These are phyloP conservation scores for Rhinoderma darwinii DNA, from an alignment of 2,113 vertebrate species.

Conservation along the genomic window DNA sequence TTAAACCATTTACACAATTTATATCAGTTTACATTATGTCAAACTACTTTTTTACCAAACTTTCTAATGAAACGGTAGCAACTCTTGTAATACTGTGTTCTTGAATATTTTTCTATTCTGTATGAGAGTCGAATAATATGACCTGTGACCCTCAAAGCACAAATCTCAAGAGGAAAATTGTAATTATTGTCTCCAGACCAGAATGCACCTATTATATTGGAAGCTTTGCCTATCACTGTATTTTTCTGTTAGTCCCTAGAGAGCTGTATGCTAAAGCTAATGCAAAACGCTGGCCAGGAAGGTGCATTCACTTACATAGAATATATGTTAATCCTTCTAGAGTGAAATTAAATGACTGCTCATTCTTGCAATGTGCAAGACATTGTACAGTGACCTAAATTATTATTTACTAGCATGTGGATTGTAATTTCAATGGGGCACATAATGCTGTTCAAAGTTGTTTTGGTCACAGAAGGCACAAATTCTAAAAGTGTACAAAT, in stretches of 20 bases:
- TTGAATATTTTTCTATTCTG: background rate
- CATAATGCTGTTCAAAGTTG: background rate
- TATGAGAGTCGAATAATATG: background rate
- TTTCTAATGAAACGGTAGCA: background rate
- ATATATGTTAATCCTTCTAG: background rate
- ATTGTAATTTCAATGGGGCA: background rate
- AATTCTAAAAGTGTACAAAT: too few species aligned
- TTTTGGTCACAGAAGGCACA: background rate
- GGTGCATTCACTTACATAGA: background rate
- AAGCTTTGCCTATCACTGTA: background rate
- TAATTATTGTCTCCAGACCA: background rate
- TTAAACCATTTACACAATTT: background rate
- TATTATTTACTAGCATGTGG: background rate
- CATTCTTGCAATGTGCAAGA: background rate
- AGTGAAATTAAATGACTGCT: background rate
- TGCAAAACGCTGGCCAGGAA: background rate
- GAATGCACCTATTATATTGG: conserved; percentile 14
- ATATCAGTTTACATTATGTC: background rate
- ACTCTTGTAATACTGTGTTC: background rate
- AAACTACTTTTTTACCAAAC: background rate
- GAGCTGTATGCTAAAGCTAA: conserved; percentile 17
- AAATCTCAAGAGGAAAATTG: background rate
- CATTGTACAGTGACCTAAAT: background rate
- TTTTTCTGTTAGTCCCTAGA: background rate
- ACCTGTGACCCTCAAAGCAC: background rate